A percentile compares a stretch with the other conserved stretches of the same genome.
phyloP scores from a whole-genome alignment of 2,113 vertebrate genomes.

The Clarias macrocephalus region DNA sequence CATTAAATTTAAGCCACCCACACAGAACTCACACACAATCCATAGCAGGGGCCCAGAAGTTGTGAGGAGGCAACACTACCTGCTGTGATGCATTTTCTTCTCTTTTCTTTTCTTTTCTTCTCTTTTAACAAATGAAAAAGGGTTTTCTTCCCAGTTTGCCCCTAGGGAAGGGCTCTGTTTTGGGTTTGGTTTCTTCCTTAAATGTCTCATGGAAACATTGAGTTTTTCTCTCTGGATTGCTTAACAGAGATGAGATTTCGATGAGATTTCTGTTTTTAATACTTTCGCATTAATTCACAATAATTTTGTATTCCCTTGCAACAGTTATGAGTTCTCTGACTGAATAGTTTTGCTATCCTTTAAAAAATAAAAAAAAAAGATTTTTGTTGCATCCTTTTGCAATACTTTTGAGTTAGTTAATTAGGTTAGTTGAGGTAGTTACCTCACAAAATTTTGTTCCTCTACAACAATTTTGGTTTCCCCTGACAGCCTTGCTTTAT shows the following conservation, averaged over 20 bases:
- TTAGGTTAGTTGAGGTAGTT: background rate
- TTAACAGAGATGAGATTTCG: background rate
- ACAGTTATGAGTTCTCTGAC: background rate
- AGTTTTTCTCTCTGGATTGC: background rate
- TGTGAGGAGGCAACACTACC: no score
- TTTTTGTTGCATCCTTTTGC: background rate
- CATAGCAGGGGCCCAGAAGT: no score
- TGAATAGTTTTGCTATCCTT: background rate
- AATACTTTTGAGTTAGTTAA: background rate
- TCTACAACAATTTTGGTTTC: background rate
- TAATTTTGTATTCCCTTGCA: background rate
- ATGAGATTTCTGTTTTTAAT: background rate
- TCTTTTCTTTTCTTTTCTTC: background rate
- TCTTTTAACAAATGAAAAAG: background rate
- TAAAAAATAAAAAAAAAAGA: background rate
- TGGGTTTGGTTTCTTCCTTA: background rate
- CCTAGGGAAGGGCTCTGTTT: background rate
- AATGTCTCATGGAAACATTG: background rate
- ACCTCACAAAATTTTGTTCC: background rate
- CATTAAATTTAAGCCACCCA: background rate
- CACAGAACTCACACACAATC: background rate
- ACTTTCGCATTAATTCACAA: background rate
- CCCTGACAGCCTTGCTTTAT: background rate
- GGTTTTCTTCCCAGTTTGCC: background rate
- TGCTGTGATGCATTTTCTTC: background rate